Base-by-base conservation (phyloP, 2,797 vertebrate genomes). In the Girardinus metallicus region DNA sequence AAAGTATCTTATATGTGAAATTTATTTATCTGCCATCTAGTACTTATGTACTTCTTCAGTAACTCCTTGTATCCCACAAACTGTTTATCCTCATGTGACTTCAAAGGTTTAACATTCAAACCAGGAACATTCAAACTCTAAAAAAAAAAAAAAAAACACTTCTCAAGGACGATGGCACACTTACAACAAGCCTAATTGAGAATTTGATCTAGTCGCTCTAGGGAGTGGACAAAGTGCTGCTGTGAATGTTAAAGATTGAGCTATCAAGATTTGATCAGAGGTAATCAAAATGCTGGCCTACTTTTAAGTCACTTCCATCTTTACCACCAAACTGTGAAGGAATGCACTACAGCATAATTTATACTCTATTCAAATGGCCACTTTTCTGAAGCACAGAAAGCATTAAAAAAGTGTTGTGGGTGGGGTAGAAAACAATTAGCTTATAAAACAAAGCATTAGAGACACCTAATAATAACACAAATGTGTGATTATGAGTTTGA, bases 101-200 rank as follows among this genome's bases (percentile, higher is more conserved):
- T 70, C 15, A 88, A 77, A 84, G 83, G 81, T 73, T 95, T 94
- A 92, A 85, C 82, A 93, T 94, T 93, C 93, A 91, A 88, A 85
- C 83, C 74, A 86, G 86, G 89, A 88, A 39, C 57, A 75, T n/a
- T n/a, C n/a, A n/a, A n/a, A 34, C 26, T 1, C 78, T 80, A 73
- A 64, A 78, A 87, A 88, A 86, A 86, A 81, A 47, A 82, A 68
- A 60, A 49, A 64, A 36, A 64, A 36, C 55, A 74, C 77, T 72
- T 86, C 83, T 90, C 93, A 95, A 94, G 94, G 94, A 93, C 91
- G 78, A 88, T 86, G 91, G 85, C 76, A 34, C 83, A 86, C 86
- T 93, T 93, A 92, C 91, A 93, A 94, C 87, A 86, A 86, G 83
- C 89, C 89, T 95, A 95, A 95, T 94, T 94, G 94, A 91, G 93